Conservation (phyloP, 2,888 invertebrate species). For the Platerodrilus igneus region DNA sequence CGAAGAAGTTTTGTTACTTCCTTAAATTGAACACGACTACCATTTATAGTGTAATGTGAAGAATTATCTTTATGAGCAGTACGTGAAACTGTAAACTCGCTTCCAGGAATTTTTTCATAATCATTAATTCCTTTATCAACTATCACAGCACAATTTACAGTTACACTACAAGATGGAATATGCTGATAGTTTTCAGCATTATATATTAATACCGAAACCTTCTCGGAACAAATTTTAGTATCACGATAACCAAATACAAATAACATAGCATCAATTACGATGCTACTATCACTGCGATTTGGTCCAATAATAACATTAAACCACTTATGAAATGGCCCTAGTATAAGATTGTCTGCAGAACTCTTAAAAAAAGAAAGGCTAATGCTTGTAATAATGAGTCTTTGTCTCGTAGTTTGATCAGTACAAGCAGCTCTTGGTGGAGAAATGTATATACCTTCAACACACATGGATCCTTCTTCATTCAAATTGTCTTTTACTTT, state of each 20-base stretch:
- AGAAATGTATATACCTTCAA: constrained; percentile 82
- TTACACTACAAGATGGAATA: constrained; percentile 75
- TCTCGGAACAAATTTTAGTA: constrained; percentile 92
- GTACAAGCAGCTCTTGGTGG: constrained; percentile 67
- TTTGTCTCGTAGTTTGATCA: constrained; percentile 70
- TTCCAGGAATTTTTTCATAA: constrained; percentile 71
- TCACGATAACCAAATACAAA: constrained; percentile 99
- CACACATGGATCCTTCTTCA: constrained; percentile 66
- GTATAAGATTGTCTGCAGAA: constrained; percentile 74
- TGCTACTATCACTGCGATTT: constrained; percentile 98
- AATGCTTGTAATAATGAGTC: constrained; percentile 87
- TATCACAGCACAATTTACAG: constrained; percentile 82
- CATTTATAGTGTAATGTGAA: constrained; percentile 74
- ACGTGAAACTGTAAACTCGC: constrained; percentile 78
- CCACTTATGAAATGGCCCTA: constrained; percentile 97
- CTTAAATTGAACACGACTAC: constrained; percentile 72
- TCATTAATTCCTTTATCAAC: constrained; percentile 68
- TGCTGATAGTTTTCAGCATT: constrained; percentile 77
- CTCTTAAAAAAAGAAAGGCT: constrained; percentile 95
- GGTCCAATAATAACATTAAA: constrained; percentile 97
- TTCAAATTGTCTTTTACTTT: too few species aligned
- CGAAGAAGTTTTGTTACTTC: constrained; percentile 76
- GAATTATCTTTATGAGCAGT: constrained; percentile 80
- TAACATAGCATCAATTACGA: constrained; percentile 97
- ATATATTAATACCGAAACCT: constrained; percentile 88